These are phyloP conservation scores for Amphipoea oculea DNA, from an alignment of 2,888 invertebrate genomes.

Conservation along the genomic window DNA sequence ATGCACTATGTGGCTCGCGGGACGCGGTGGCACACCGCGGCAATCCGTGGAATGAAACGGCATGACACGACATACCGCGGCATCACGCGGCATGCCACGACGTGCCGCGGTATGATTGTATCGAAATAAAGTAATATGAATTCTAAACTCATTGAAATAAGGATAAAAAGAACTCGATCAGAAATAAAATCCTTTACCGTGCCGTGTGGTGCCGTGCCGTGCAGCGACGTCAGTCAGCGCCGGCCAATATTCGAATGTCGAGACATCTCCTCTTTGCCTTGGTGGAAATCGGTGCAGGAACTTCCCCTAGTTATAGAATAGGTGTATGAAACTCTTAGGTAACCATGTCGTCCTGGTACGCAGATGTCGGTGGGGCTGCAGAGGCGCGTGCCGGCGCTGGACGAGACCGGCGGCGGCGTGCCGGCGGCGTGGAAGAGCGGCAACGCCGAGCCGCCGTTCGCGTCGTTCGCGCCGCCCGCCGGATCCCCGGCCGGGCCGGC, in stretches of 20 bases:
- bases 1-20: no score
- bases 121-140: no score
- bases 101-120: no score
- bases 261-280: not conserved
- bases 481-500: constrained; percentile 93
- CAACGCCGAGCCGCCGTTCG: constrained; percentile 92
- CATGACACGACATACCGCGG: no score
- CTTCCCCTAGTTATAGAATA: not conserved
- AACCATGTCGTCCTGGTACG: constrained; percentile 44
- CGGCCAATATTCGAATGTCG: not conserved
- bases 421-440: constrained; percentile 94
- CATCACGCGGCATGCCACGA: no score
- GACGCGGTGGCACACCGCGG: no score
- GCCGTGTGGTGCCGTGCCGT: no score
- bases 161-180: no score
- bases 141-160: no score
- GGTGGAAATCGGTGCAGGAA: not conserved
- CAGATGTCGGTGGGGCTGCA: constrained; percentile 94
- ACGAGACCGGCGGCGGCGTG: constrained; percentile 87
- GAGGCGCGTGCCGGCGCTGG: constrained; percentile 92
- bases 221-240: no score
- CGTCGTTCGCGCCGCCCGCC: constrained; percentile 94
- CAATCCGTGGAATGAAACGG: no score
- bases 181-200: no score
- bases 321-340: constrained; percentile 18